Percentiles rank a stretch among this genome's conserved stretches.
Evolutionary conservation across 2,888 invertebrate genomes (phyloP).

Genomic region (Athalia rosae): DNA sequence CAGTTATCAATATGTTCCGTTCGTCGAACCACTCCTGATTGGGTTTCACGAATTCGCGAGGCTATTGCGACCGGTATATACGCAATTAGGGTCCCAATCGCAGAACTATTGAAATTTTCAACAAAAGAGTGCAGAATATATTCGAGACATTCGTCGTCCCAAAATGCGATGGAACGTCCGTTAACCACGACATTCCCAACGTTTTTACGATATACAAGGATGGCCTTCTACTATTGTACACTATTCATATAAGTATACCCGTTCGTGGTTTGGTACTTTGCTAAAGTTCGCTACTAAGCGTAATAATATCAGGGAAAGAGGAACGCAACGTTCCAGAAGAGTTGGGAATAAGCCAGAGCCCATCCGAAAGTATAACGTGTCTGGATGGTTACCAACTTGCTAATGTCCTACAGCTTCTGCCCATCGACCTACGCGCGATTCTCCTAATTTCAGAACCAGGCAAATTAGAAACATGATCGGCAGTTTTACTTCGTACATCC

Average conservation of each 20-base stretch:
- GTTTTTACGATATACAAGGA: constrained; percentile 38
- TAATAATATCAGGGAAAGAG: constrained; percentile 46
- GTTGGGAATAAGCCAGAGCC: constrained; percentile 63
- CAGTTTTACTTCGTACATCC: background rate
- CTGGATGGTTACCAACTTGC: constrained; percentile 66
- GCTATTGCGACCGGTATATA: background rate
- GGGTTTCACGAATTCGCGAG: background rate
- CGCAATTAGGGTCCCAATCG: constrained; percentile 9
- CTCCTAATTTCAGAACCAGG: constrained; percentile 5
- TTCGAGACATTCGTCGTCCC: constrained; percentile 10
- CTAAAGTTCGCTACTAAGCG: constrained; percentile 30
- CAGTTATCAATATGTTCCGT: too few species aligned
- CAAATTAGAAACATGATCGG: constrained; percentile 15
- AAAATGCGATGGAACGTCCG: constrained; percentile 21
- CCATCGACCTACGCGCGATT: constrained; percentile 8
- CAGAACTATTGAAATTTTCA: constrained; percentile 14
- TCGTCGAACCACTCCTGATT: too few species aligned
- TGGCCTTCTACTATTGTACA: constrained; percentile 32
- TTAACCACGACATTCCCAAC: constrained; percentile 23
- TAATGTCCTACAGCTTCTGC: constrained; percentile 58
- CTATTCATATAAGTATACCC: background rate
- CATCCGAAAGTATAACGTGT: constrained; percentile 62
- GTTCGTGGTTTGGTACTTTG: constrained; percentile 38
- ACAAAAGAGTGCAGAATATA: constrained; percentile 19
- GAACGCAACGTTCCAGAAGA: constrained; percentile 20